A percentile compares a stretch with the other conserved stretches of the same genome.
Evolutionary conservation across 1,140 invertebrate species (phyloP).

Genomic region (Cotesia typhae): DNA sequence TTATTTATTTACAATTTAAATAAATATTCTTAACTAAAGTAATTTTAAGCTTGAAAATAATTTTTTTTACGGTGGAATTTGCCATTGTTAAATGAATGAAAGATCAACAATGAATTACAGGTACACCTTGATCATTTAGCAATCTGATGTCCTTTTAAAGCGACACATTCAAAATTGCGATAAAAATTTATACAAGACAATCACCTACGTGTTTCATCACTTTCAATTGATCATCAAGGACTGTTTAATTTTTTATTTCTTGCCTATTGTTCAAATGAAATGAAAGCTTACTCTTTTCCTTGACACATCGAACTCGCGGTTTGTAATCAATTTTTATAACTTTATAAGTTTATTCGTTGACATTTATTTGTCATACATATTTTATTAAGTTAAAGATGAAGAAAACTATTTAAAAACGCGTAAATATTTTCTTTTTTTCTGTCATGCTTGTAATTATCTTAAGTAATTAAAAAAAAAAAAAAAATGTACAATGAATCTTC

Average conservation of each 20-base stretch:
- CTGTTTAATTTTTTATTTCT: slow-evolving; percentile 4
- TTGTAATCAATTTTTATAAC: not conserved
- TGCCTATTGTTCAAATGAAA: slow-evolving; percentile 1
- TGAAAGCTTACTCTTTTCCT: slow-evolving; percentile 15
- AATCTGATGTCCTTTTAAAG: too few species aligned
- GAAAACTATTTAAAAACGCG: too few species aligned
- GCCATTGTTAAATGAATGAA: too few species aligned
- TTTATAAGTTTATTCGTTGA: not conserved
- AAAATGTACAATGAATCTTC: not conserved
- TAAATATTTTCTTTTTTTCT: too few species aligned
- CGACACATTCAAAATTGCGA: not conserved
- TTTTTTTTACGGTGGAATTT: too few species aligned
- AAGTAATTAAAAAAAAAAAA: too few species aligned
- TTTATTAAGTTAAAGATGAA: not conserved
- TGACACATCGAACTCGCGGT: not conserved
- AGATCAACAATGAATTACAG: too few species aligned
- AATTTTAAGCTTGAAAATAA: too few species aligned
- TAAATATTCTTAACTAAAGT: too few species aligned
- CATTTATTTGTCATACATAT: not conserved
- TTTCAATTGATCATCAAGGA: slow-evolving; percentile 12
- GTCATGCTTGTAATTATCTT: too few species aligned
- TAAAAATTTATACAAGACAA: not conserved
- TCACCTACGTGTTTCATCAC: not conserved
- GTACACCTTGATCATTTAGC: too few species aligned
- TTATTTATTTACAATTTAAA: too few species aligned